phyloP scores from a whole-genome alignment of 35 echinoderm and acorn worm species.

The Anneissia japonica region DNA sequence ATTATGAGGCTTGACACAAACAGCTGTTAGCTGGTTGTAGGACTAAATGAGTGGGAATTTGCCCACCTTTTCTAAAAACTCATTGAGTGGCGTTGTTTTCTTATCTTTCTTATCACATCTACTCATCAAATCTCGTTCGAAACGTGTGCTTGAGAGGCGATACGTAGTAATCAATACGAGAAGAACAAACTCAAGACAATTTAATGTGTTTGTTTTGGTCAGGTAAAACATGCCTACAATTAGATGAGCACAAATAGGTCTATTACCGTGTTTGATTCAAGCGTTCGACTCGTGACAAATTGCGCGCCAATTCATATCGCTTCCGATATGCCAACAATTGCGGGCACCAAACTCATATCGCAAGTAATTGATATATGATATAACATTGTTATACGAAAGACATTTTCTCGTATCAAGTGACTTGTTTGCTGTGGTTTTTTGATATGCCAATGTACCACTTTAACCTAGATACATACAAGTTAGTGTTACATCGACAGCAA shows the following conservation, averaged over 20 bases:
- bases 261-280: background rate
- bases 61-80: background rate
- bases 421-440: background rate
- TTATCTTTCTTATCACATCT: background rate
- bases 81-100: background rate
- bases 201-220: background rate
- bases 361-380: too few relatives aligned
- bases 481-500: background rate
- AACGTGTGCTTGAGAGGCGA: background rate
- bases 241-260: background rate
- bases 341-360: too few relatives aligned
- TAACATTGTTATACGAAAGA: too few relatives aligned
- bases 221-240: background rate
- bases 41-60: background rate
- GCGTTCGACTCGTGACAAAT: background rate
- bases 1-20: background rate
- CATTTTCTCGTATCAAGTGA: background rate
- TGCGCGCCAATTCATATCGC: background rate
- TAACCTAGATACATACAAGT: background rate
- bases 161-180: background rate
- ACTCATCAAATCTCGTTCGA: background rate
- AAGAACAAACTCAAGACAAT: background rate
- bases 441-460: background rate
- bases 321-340: background rate
- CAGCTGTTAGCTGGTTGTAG: background rate